Base-by-base conservation (phyloP, 2,113 vertebrate species). In the Atlantisia rogersi region DNA sequence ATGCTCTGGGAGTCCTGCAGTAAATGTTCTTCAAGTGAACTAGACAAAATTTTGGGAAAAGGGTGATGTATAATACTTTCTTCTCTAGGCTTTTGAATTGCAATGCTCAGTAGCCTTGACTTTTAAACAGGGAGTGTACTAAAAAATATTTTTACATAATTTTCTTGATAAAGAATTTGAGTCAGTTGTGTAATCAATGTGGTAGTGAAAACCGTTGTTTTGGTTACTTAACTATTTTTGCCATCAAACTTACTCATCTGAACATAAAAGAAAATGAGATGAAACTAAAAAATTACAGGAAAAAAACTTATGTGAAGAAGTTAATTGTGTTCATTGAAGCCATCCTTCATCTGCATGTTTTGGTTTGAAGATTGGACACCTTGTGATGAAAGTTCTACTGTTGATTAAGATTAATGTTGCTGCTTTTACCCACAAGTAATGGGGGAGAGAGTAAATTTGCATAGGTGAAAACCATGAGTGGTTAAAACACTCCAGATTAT, bases 361-460 rank as follows among this genome's bases (percentile, higher is more conserved):
- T 76, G 71, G 6, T 82, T 92, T 59, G 16, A 37, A 4, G 84
- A 26, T 59, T 56, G 29, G 29, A 11, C 81, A 28, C 7, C 6
- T 48, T 32, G 4, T 76, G 13, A 17, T n/a, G 52, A 32, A 64
- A 76, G 21, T 39, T 59, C 40, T 78, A 14, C 40, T 80, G 20
- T 83, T 76, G 37, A 6, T 85, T 44, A 50, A 28, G 48, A 11
- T 15, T 46, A 16, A 5, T 62, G 12, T 65, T 86, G 29, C 40
- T 12, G 3, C 12, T 67, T 84, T 10, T 5, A 28, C 10, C 50
- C 77, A 59, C 25, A 55, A 80, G 31, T 62, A 58, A 67, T 9
- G 25, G 39, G 6, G 11, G 2, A 6, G 0, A 2, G 6, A 5
- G 15, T 39, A 71, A 28, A 46, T 74, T 71, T 19, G 46, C 16